A percentile compares a stretch with the other conserved stretches of the same genome.
phyloP scores from a whole-genome alignment of 2,113 vertebrate species.

The Corythornis vintsioides region DNA sequence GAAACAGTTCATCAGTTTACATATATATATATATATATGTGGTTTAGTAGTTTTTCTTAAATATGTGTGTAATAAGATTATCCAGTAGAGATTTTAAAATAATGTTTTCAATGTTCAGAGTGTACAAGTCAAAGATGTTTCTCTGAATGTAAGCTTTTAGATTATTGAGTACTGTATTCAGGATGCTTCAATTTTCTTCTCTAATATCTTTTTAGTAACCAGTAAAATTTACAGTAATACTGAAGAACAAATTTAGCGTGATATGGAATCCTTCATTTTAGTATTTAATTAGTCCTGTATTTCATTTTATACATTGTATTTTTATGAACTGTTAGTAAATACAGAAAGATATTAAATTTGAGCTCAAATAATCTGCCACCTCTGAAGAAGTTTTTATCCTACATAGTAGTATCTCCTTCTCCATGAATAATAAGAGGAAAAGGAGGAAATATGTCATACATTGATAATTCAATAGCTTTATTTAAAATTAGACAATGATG shows the following conservation, averaged over 20 bases:
- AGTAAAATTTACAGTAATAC: slow-evolving; percentile 12
- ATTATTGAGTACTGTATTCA: not conserved
- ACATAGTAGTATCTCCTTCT: slow-evolving; percentile 1
- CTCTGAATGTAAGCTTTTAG: not conserved
- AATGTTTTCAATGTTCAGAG: not conserved
- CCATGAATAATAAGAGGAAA: not conserved
- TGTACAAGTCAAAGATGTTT: not conserved
- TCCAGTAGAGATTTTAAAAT: not conserved
- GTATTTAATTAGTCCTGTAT: slow-evolving; percentile 4
- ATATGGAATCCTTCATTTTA: slow-evolving; percentile 33
- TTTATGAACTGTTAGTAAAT: slow-evolving; percentile 39
- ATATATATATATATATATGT: not conserved
- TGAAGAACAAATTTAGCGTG: not conserved
- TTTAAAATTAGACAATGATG: slow-evolving; percentile 41
- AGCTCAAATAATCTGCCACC: not conserved
- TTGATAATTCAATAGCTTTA: slow-evolving; percentile 19
- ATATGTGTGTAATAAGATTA: not conserved
- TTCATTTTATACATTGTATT: not conserved
- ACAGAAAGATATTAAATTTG: slow-evolving; percentile 4
- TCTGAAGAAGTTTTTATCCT: slow-evolving; percentile 6
- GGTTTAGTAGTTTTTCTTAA: not conserved
- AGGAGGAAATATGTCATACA: not conserved
- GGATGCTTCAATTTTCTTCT: not conserved
- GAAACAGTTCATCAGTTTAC: not conserved
- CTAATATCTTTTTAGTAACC: slow-evolving; percentile 4